These are phyloP conservation scores for Carduelis carduelis DNA, from an alignment of 2,797 vertebrate genomes.

Conservation along the genomic window DNA sequence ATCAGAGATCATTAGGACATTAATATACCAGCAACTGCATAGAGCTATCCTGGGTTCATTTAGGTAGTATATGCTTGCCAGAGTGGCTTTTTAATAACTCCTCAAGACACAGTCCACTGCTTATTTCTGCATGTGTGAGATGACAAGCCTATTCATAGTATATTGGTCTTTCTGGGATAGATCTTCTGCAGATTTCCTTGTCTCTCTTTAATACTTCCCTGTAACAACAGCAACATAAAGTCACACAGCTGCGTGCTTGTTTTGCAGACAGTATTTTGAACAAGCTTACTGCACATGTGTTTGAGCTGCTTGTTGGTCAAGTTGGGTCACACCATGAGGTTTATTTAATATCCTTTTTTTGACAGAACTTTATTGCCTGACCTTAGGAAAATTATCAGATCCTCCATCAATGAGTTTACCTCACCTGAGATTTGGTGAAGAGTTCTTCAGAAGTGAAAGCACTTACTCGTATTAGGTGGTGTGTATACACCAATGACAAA, in stretches of 20 bases:
- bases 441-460: background rate
- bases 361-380: background rate
- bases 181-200: background rate
- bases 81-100: background rate
- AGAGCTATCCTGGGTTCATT: background rate
- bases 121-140: background rate
- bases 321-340: background rate
- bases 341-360: background rate
- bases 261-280: background rate
- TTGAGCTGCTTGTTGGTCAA: background rate
- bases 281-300: background rate
- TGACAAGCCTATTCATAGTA: background rate
- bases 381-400: background rate
- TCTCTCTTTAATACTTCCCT: background rate
- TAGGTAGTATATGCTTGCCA: rapidly evolving
- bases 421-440: background rate
- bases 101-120: background rate
- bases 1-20: background rate
- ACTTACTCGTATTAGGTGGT: background rate
- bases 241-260: background rate
- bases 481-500: background rate
- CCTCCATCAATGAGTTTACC: background rate
- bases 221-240: background rate
- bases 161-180: background rate
- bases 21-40: background rate